Conservation (phyloP, 1,140 invertebrate species). For the Chironomus tepperi region DNA sequence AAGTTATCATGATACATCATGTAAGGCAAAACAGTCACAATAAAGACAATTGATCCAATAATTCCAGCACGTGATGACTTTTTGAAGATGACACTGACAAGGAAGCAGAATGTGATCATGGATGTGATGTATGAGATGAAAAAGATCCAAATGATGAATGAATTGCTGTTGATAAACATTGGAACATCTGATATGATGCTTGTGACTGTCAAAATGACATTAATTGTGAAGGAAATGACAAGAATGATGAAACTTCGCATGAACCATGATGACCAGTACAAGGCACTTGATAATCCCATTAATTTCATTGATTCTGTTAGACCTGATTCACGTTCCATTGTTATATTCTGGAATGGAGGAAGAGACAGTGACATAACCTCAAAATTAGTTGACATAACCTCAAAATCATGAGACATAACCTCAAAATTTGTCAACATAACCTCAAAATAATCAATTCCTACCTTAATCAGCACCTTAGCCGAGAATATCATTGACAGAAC, state of each 20-base stretch:
- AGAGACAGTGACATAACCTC: not conserved
- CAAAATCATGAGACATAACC: not conserved
- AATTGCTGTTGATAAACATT: slow-evolving; percentile 48
- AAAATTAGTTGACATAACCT: not conserved
- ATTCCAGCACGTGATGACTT: slow-evolving; percentile 64
- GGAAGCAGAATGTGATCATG: slow-evolving; percentile 57
- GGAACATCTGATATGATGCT: slow-evolving; percentile 28
- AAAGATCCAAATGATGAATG: slow-evolving; percentile 49
- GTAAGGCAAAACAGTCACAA: slow-evolving; percentile 58
- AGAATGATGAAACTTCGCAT: slow-evolving; percentile 60
- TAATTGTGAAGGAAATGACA: slow-evolving; percentile 47
- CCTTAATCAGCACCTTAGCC: not conserved
- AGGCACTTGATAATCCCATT: slow-evolving; percentile 67
- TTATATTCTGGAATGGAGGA: slow-evolving; percentile 36
- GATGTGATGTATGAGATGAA: slow-evolving; percentile 49
- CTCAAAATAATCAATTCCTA: not conserved
- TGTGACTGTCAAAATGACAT: slow-evolving; percentile 45
- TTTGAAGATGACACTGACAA: slow-evolving; percentile 58
- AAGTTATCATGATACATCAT: slow-evolving; percentile 52
- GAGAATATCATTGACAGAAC: not conserved
- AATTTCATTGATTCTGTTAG: slow-evolving; percentile 71
- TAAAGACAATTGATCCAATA: slow-evolving; percentile 55
- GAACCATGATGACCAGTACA: slow-evolving; percentile 73
- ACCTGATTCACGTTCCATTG: slow-evolving; percentile 48
- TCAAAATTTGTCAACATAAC: not conserved